Percentiles rank a stretch among this genome's conserved stretches.
Evolutionary conservation across 2,888 invertebrate genomes (phyloP).

Genomic region (Drosophila subquinaria): DNA sequence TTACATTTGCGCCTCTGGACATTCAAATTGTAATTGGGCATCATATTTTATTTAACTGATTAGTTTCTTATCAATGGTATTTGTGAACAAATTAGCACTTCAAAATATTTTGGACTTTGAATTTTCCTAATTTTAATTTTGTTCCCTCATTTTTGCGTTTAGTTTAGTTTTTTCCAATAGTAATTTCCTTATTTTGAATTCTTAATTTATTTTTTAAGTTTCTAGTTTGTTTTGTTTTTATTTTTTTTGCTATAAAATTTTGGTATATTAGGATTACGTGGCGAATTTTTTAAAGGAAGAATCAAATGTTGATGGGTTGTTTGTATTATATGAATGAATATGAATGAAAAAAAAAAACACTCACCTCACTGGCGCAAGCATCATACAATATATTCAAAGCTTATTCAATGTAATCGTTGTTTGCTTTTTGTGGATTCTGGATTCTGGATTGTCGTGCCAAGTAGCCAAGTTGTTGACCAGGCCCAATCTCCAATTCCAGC

Average conservation of each 20-base stretch:
- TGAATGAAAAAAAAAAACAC: conserved; percentile 39
- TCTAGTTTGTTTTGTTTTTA: too few species aligned
- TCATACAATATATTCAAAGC: conserved; percentile 77
- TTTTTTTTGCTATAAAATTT: too few species aligned
- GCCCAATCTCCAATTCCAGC: conserved; percentile 23
- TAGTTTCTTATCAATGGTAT: neutral
- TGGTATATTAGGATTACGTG: too few species aligned
- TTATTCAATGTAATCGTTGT: conserved; percentile 60
- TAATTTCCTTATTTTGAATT: too few species aligned
- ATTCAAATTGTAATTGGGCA: neutral
- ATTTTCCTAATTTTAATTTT: too few species aligned
- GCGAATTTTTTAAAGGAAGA: too few species aligned
- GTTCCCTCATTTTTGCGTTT: too few species aligned
- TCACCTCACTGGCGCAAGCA: conserved; percentile 82
- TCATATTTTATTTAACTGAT: neutral
- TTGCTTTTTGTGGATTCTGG: conserved; percentile 20
- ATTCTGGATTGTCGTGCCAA: conserved; percentile 10
- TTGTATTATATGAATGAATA: neutral
- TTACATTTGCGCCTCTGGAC: conserved; percentile 49
- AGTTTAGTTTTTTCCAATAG: too few species aligned
- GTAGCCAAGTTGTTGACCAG: conserved; percentile 21
- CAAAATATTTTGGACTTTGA: too few species aligned
- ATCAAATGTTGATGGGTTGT: neutral
- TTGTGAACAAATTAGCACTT: neutral
- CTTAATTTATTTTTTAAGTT: too few species aligned